phyloP scores from a whole-genome alignment of 2,797 vertebrate species.

The Anguilla anguilla region DNA sequence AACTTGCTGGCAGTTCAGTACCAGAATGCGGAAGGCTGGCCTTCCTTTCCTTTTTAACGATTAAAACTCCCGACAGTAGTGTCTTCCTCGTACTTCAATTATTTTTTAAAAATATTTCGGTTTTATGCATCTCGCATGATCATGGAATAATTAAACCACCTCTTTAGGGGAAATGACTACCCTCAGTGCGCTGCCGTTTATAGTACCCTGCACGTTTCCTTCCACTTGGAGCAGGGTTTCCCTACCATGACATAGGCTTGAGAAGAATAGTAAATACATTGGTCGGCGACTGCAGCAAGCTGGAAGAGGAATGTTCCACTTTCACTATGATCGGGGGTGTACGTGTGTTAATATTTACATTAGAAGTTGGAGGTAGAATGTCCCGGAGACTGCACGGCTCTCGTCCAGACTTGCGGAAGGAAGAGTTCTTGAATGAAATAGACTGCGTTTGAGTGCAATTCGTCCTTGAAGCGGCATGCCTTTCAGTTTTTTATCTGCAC shows the following conservation, averaged over 20 bases:
- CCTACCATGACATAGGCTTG: background rate
- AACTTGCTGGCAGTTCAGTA: background rate
- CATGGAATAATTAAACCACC: background rate
- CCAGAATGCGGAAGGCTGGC: background rate
- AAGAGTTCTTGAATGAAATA: conserved; percentile 3
- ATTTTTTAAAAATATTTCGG: background rate
- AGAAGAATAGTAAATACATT: background rate
- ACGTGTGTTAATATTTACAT: conserved; percentile 17
- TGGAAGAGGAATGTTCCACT: conserved; percentile 67
- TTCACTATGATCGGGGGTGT: conserved; percentile 42
- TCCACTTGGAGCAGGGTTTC: background rate
- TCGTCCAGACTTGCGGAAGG: background rate
- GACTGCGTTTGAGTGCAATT: background rate
- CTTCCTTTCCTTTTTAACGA: background rate
- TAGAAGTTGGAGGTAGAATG: conserved; percentile 37
- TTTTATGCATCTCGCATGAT: background rate
- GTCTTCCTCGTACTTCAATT: background rate
- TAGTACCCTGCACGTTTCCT: background rate
- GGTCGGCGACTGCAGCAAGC: conserved; percentile 29
- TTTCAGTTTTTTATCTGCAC: background rate
- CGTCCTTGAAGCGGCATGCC: background rate
- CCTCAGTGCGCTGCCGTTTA: background rate
- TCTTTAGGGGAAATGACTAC: background rate
- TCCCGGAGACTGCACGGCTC: background rate
- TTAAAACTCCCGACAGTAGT: background rate